Base-by-base conservation (phyloP, 2,888 invertebrate genomes). In the Shargacucullia verbasci region DNA sequence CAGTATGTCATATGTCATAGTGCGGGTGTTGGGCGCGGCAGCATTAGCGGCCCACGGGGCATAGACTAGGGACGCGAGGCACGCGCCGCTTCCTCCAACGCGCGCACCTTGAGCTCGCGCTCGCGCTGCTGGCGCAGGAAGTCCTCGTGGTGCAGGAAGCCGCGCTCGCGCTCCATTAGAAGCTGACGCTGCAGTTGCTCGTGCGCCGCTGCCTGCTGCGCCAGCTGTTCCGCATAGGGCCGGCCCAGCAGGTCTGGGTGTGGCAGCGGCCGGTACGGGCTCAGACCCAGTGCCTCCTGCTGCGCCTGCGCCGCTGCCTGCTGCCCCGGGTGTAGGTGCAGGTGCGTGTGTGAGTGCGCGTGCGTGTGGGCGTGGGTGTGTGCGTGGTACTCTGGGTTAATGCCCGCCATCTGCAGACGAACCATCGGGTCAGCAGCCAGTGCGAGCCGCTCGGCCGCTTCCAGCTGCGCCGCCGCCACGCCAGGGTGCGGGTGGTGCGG, bases 301-400 rank as follows among this genome's bases (percentile, higher is more conserved):
- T 96, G 97, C 81, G 94, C 94, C 41, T 74, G 75, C 76, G 89
- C 89, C 65, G 95, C 95, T 76, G 95, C 95, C 85, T 96, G 96
- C 89, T 96, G 96, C 68, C 96, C 96, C 82, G 97, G 97, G 87
- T 95, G 96, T 76, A 96, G 95, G 94, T 97, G 97, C 78, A 97
- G 95, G 94, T 97, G 97, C 77, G 97, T 96, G 94, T 97, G 97
- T 81, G 98, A 97, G 94, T 98, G 98, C 84, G 98, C 97, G 90
- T 98, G 98, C 76, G 97, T 97, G 94, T 98, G 98, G 80, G 98
- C 97, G 91, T 98, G 98, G 77, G 98, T 97, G 94, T 98, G 98
- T 84, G 98, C 97, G 93, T 98, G 98, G 94, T 97, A 98, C 94
- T 98, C 98, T 46, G 97, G 97, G 79, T 96, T 96, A 81, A 97